Conservation (phyloP, 2,888 invertebrate genomes). For the Emmelina monodactyla region DNA sequence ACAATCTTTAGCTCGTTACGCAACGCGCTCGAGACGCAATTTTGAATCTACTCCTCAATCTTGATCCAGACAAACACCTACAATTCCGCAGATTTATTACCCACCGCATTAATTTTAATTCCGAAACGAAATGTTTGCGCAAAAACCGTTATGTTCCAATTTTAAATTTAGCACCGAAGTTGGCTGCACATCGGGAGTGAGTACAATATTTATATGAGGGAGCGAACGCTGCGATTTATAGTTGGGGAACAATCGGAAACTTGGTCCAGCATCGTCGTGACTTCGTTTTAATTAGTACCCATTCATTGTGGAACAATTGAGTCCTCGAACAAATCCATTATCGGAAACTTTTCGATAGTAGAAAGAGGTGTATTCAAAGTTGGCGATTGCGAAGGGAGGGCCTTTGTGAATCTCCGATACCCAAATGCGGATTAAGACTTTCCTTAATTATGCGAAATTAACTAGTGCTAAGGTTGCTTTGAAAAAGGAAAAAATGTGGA, state of each 20-base stretch:
- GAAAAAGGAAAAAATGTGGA: not conserved
- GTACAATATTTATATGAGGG: slow-evolving; percentile 57
- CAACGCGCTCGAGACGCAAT: slow-evolving; percentile 39
- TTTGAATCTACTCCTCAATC: slow-evolving; percentile 45
- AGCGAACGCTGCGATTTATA: slow-evolving; percentile 52
- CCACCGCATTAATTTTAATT: not conserved
- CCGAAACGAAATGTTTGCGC: slow-evolving; percentile 10
- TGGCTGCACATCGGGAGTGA: slow-evolving; percentile 24
- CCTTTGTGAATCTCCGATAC: slow-evolving; percentile 34
- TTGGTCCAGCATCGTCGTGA: slow-evolving; percentile 56
- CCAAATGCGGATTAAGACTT: slow-evolving; percentile 20
- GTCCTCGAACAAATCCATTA: slow-evolving; percentile 62
- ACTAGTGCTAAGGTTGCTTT: not conserved
- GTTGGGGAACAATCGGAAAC: slow-evolving; percentile 56
- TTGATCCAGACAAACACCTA: slow-evolving; percentile 25
- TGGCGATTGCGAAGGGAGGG: slow-evolving; percentile 42
- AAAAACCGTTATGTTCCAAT: slow-evolving; percentile 31
- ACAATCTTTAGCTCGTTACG: slow-evolving; percentile 56
- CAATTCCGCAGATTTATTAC: not conserved
- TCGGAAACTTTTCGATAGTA: slow-evolving; percentile 62
- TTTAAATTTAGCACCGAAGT: slow-evolving; percentile 60
- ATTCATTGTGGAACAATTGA: slow-evolving; percentile 64
- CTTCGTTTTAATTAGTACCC: slow-evolving; percentile 67
- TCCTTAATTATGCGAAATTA: slow-evolving; percentile 7
- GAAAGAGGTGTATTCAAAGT: slow-evolving; percentile 60